Evolutionary conservation across 2,888 invertebrate species (phyloP).

Genomic region (Limnephilus rhombicus): DNA sequence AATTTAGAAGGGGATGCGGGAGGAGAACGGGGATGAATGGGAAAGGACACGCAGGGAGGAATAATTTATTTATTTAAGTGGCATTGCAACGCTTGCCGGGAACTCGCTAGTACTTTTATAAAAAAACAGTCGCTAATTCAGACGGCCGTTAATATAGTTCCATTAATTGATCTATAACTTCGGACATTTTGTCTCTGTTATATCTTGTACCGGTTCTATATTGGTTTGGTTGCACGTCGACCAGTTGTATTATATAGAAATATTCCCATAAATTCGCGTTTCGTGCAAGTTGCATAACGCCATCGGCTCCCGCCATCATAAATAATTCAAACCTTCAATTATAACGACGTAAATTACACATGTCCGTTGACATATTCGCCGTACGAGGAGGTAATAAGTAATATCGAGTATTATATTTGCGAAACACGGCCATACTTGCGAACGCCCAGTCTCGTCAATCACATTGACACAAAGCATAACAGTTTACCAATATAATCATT

Average conservation of each 20-base stretch:
- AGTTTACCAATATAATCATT: background rate
- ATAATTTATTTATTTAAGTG: too few species aligned
- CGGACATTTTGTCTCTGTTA: background rate
- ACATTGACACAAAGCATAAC: background rate
- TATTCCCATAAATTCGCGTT: background rate
- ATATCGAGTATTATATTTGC: background rate
- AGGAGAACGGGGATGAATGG: too few species aligned
- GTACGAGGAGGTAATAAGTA: background rate
- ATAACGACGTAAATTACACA: background rate
- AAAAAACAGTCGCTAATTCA: too few species aligned
- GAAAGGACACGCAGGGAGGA: too few species aligned
- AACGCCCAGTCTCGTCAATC: background rate
- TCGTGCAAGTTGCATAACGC: background rate
- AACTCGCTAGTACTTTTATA: too few species aligned
- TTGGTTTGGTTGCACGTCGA: background rate
- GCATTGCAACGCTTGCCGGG: too few species aligned
- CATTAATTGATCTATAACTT: background rate
- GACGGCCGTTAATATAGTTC: background rate
- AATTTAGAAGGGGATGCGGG: too few species aligned
- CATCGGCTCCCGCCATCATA: background rate
- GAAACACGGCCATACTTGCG: background rate
- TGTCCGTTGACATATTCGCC: conserved; percentile 1
- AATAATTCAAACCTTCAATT: conserved; percentile 1
- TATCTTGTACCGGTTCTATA: background rate
- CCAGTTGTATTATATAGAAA: background rate